phyloP scores from a whole-genome alignment of 2,888 invertebrate species.

The Philhelius pedissequus region DNA sequence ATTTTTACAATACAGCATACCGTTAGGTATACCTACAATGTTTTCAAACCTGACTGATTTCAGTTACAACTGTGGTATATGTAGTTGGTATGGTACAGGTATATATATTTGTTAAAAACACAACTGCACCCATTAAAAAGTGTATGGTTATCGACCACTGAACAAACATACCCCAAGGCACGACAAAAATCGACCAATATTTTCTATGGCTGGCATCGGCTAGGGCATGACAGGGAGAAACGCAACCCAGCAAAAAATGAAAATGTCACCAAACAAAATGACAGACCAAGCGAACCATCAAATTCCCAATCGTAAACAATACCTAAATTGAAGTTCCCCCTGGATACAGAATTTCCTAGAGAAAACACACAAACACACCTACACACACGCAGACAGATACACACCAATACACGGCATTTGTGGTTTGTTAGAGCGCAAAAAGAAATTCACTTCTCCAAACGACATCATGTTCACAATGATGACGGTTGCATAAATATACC shows the following conservation, averaged over 20 bases:
- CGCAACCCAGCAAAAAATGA: conserved; percentile 38
- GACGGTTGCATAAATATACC: conserved; percentile 61
- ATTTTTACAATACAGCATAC: background rate
- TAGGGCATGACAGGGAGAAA: background rate
- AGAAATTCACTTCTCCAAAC: conserved; percentile 34
- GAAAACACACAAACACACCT: background rate
- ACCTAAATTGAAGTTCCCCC: conserved; percentile 50
- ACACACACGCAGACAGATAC: background rate
- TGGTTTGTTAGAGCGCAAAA: conserved; percentile 32
- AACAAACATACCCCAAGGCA: conserved; percentile 48
- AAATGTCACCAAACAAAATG: conserved; percentile 59
- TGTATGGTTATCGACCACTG: conserved; percentile 53
- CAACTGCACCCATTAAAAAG: conserved; percentile 54
- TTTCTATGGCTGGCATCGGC: background rate
- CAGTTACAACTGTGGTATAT: background rate
- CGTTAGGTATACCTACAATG: too few species aligned
- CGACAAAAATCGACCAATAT: conserved; percentile 13
- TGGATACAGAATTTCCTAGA: conserved; percentile 11
- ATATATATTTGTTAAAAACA: background rate
- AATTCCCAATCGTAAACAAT: conserved; percentile 60
- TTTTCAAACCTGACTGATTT: background rate
- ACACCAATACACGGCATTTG: background rate
- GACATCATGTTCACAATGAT: conserved; percentile 58
- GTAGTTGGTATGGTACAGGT: background rate
- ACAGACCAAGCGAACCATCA: conserved; percentile 50